Evolutionary conservation across 2,797 vertebrate genomes (phyloP).

Genomic region (Eutrigla gurnardus): DNA sequence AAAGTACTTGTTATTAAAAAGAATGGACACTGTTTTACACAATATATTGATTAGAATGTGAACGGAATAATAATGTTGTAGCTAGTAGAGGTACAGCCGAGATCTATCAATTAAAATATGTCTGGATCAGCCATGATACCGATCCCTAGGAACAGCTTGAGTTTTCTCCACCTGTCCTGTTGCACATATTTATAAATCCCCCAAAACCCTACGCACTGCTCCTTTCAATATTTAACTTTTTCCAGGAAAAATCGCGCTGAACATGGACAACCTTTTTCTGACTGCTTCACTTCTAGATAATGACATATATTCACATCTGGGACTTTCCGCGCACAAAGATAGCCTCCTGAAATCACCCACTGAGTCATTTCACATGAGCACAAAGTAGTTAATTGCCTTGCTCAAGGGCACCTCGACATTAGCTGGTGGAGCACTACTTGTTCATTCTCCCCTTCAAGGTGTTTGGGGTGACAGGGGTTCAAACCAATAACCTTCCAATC

Average conservation of each 20-base stretch:
- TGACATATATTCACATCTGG: slow-evolving; percentile 11
- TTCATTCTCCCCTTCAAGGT: slow-evolving; percentile 50
- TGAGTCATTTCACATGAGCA: slow-evolving; percentile 42
- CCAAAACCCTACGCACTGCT: neutral
- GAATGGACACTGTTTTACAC: neutral
- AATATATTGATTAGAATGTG: too few species aligned
- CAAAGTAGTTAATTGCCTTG: slow-evolving; percentile 66
- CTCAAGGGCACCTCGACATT: slow-evolving; percentile 66
- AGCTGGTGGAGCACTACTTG: slow-evolving; percentile 33
- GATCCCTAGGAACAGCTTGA: neutral
- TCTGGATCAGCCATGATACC: neutral
- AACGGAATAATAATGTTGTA: neutral
- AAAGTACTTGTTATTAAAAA: slow-evolving; percentile 11
- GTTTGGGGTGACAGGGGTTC: slow-evolving; percentile 53
- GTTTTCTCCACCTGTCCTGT: neutral
- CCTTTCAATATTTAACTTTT: slow-evolving; percentile 6
- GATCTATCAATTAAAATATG: neutral
- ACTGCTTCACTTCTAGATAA: slow-evolving; percentile 6
- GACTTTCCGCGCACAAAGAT: slow-evolving; percentile 26
- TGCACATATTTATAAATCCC: neutral
- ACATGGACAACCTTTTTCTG: neutral
- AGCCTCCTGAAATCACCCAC: slow-evolving; percentile 19
- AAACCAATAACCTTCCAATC: slow-evolving; percentile 72
- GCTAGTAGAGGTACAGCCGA: neutral
- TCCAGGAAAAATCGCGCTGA: slow-evolving; percentile 5